Conservation (phyloP, 2,888 invertebrate genomes). For the Lacanobia wlatinum region DNA sequence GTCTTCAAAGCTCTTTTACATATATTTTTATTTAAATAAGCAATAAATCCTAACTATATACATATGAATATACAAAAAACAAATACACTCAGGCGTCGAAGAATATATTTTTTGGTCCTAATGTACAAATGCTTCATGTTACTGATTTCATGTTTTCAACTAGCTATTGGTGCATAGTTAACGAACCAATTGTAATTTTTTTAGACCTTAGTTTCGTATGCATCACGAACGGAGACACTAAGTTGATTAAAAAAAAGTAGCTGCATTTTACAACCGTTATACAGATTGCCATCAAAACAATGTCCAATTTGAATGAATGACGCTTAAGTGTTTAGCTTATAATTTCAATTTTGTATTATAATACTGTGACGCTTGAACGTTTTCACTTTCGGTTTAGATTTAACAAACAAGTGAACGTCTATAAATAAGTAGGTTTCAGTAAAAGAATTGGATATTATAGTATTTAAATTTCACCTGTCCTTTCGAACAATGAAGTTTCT, state of each 20-base stretch:
- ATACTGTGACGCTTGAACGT: slow-evolving; percentile 34
- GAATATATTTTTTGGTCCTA: neutral
- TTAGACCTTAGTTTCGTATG: neutral
- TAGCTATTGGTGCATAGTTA: neutral
- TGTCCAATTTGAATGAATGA: slow-evolving; percentile 15
- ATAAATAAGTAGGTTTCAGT: slow-evolving; percentile 57
- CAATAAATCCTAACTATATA: no score
- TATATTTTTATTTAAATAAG: no score
- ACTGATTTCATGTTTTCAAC: no score
- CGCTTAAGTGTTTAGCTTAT: slow-evolving; percentile 12
- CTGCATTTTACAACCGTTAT: neutral
- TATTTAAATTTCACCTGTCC: slow-evolving; percentile 66
- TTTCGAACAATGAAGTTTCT: slow-evolving; percentile 57
- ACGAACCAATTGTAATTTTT: neutral
- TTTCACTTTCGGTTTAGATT: slow-evolving; percentile 63
- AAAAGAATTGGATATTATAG: slow-evolving; percentile 58
- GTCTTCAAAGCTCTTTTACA: neutral
- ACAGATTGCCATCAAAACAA: slow-evolving; percentile 23
- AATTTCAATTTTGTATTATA: slow-evolving; percentile 50
- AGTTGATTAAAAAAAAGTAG: neutral
- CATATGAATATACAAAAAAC: no score
- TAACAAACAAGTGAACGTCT: slow-evolving; percentile 46
- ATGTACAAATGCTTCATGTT: neutral
- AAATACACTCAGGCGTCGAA: no score
- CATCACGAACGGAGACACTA: no score